Evolutionary conservation across 2,113 vertebrate species (phyloP), one percentile per base, ranked within the genome.

Genomic region (Centrocercus urophasianus): DNA sequence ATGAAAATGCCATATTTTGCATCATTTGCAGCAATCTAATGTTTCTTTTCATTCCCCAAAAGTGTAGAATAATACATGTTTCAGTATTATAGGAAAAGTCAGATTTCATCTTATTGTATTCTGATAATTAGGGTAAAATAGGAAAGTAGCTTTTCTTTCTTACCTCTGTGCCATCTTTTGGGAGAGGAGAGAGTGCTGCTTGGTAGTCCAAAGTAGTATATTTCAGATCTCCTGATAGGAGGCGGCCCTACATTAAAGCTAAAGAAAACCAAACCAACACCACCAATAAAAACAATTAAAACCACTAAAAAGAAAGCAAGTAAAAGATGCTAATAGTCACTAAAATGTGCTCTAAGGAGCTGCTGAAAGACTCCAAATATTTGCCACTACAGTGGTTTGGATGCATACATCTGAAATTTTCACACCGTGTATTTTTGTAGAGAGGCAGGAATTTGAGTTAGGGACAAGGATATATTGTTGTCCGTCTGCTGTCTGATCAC

Each of bases 1-100:
- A 47, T 64, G 70, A 87, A 87, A 92, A 93, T 92, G 87, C 67
- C 87, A 79, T 24, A 48, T 73, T 43, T 87, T 59, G 56, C 34
- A 34, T 52, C 25, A 45, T 43, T 59, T 72, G 50, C 32, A 83
- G 70, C 40, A 74, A 91, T 45, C 14, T 89, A 75, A 87, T 30
- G 17, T 88, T 72, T 81, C 54, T 84, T 52, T 79, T 3, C 3
- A 2, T 15, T 63, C 40, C 20, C 21, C 65, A 65, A 34, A 73
- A 70, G 13, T 42, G 4, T 30, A 30, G 7, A 69, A 86, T 40
- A 3, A 43, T 48, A 25, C 42, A 9, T 27, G 52, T 92, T 71
- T 75, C 84, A 59, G 61, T 25, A 70, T 71, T 6, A 6, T 8
- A n/a, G 22, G 16, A 34, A 54, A 52, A 78, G 45, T 9, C 1